Conservation (phyloP, 2,888 invertebrate genomes). For the Sinohyriopsis cumingii region DNA sequence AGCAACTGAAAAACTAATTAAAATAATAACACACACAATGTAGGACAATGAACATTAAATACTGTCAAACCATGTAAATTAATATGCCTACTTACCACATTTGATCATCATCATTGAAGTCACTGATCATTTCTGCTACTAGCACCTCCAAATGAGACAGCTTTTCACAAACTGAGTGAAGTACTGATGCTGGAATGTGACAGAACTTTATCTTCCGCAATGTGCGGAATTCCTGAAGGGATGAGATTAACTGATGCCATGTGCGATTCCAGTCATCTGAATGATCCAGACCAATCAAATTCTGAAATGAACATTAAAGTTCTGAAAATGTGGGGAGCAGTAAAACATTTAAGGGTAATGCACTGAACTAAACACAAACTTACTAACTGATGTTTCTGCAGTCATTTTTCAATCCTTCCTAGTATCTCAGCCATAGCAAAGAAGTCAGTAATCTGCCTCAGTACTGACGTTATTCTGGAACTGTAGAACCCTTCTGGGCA, state of each 20-base stretch:
- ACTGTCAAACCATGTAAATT: neutral
- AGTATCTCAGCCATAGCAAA: no score
- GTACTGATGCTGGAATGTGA: constrained; percentile 53
- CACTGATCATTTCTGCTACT: constrained; percentile 53
- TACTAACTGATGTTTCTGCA: no score
- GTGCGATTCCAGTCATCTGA: constrained; percentile 49
- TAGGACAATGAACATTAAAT: neutral
- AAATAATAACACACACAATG: no score
- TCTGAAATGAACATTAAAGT: constrained; percentile 35
- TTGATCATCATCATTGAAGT: constrained; percentile 37
- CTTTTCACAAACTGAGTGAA: constrained; percentile 52
- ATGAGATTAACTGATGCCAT: constrained; percentile 57
- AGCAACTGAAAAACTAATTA: no score
- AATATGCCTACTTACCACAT: constrained; percentile 41
- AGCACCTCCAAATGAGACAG: constrained; percentile 49
- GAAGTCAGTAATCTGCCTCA: no score
- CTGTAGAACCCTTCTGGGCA: no score
- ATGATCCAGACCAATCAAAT: constrained; percentile 49
- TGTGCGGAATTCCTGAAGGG: constrained; percentile 40
- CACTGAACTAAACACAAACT: neutral
- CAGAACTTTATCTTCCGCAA: constrained; percentile 56
- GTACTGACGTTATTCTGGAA: no score
- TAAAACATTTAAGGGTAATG: neutral
- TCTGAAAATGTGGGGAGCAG: neutral
- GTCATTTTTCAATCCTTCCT: no score